A percentile compares a stretch with the other conserved stretches of the same genome.
Conservation (phyloP, 2,797 vertebrate species). For the Coregonus sp. region DNA sequence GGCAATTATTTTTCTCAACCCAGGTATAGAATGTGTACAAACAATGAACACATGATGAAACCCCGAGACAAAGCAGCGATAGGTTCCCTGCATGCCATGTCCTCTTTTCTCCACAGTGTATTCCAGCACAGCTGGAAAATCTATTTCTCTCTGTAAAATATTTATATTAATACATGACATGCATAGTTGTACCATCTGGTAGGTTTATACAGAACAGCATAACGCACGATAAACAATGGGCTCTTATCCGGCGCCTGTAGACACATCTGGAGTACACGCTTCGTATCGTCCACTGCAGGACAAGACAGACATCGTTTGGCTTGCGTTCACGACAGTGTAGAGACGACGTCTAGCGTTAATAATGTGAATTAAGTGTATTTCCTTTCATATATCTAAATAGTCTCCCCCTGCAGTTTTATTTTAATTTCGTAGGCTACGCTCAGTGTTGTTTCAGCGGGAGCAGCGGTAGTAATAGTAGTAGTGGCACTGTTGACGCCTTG, state of each 20-base stretch:
- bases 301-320: conserved; percentile 60
- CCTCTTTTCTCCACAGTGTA: neutral
- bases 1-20: conserved; percentile 24
- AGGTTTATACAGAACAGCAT: conserved; percentile 29
- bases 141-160: neutral
- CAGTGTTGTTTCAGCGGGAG: neutral
- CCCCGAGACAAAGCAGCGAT: conserved; percentile 75
- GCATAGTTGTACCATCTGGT: conserved; percentile 46
- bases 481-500: conserved; percentile 72
- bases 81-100: conserved; percentile 18
- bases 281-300: conserved; percentile 73
- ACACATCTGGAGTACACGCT: conserved; percentile 83
- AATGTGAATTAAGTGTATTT: neutral
- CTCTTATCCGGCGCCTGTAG: conserved; percentile 60
- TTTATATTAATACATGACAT: neutral
- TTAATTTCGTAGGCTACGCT: conserved; percentile 21
- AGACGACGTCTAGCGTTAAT: neutral
- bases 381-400: neutral
- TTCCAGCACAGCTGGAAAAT: neutral
- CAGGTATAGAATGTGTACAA: conserved; percentile 66
- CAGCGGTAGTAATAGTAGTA: conserved; percentile 66
- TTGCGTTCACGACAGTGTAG: neutral
- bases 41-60: conserved; percentile 73
- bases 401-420: neutral
- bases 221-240: conserved; percentile 56